Evolutionary conservation across 1,140 invertebrate genomes (phyloP).

Genomic region (Aphaenogaster rudis): DNA sequence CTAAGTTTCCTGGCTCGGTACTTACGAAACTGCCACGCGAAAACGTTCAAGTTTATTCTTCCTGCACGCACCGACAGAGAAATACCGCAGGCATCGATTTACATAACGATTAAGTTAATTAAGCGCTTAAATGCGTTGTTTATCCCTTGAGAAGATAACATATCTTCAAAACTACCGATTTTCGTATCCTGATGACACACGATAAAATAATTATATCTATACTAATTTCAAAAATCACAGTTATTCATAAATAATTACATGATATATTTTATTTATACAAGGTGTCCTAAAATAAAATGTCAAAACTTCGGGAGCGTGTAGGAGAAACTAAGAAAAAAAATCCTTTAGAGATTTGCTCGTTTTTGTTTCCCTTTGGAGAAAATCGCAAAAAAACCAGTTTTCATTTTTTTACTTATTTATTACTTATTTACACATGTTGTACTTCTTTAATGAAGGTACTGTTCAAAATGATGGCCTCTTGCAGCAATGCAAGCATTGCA

Average conservation of each 20-base stretch:
- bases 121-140: slow-evolving; percentile 45
- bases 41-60: slow-evolving; percentile 76
- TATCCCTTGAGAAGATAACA: slow-evolving; percentile 14
- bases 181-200: neutral
- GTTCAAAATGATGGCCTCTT: too few species aligned
- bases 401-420: too few species aligned
- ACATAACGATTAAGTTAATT: slow-evolving; percentile 81
- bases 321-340: too few species aligned
- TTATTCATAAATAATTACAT: neutral
- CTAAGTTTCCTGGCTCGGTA: slow-evolving; percentile 75
- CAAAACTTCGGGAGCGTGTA: too few species aligned
- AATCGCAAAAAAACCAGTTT: too few species aligned
- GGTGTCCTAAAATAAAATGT: too few species aligned
- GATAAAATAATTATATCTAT: slow-evolving; percentile 4
- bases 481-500: too few species aligned
- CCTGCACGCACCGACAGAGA: slow-evolving; percentile 40
- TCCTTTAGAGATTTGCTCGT: too few species aligned
- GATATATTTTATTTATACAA: neutral
- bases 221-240: neutral
- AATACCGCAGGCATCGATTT: slow-evolving; percentile 76
- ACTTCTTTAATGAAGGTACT: too few species aligned
- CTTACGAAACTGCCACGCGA: slow-evolving; percentile 71
- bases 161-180: neutral
- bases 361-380: too few species aligned
- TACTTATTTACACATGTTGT: too few species aligned